Evolutionary conservation across 2,113 vertebrate species (phyloP), one percentile per base, ranked within the genome.

Genomic region (Periophthalmus modestus): DNA sequence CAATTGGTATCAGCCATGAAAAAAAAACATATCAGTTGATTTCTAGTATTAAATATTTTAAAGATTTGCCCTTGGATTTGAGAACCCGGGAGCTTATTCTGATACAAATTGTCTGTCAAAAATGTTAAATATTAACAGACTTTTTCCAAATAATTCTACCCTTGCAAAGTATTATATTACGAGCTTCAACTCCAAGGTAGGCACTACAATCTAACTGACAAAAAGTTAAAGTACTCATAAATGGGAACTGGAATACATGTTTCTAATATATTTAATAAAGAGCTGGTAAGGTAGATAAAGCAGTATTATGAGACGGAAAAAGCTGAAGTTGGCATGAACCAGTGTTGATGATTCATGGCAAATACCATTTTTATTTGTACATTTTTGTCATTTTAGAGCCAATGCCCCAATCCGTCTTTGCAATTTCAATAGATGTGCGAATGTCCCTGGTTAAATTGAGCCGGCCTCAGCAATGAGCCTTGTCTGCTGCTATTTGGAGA

Each of bases 401-500:
- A 62, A 16, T 62, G 24, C 59, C 13, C 59, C 15, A 62, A 18
- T 34, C 59, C 34, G 28, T 24, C 59, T 15, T 24, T 34, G 18
- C 68, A 70, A 68, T 54, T 62, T 55, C 55, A 72, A 78, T 57
- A 28, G 67, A 69, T 83, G 69, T 57, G 52, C 54, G 68, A 77
- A 73, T 72, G 47, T 28, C 59, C 68, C 28, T 21, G 47, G 47
- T 70, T 83, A 67, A 82, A 83, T 72, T 57, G 66, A 15, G 11
- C n/a, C 43, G 11, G 74, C 47, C 75, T 74, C 68, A 78, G 54
- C 52, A 46, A 80, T 69, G 23, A 6, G 61, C 72, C 19, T 13
- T 21, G 69, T 57, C 73, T 82, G 75, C 73, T 65, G 63, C 73
- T 76, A 74, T 46, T 85, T 75, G 71, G 77, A 78, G 72, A 43